These are phyloP conservation scores for Sebastes dallii DNA, from an alignment of 2,797 vertebrate species.

Conservation along the genomic window DNA sequence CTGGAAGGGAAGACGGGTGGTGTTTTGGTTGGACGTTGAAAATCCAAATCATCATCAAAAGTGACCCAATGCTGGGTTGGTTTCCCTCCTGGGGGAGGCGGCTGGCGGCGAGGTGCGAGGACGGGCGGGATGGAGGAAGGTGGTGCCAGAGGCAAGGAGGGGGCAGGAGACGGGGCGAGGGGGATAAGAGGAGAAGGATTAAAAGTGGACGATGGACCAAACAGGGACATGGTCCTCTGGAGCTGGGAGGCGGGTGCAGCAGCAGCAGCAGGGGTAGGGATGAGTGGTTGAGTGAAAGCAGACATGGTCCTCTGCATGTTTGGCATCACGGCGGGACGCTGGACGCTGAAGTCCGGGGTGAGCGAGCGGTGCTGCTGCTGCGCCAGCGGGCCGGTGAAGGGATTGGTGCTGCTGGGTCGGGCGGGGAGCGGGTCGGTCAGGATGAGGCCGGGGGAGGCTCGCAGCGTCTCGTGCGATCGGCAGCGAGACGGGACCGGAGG, in stretches of 20 bases:
- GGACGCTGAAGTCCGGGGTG: conserved; percentile 73
- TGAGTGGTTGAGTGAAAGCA: conserved; percentile 56
- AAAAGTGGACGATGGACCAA: conserved; percentile 38
- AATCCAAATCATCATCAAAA: conserved; percentile 87
- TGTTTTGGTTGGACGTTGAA: conserved; percentile 57
- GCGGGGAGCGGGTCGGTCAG: conserved; percentile 72
- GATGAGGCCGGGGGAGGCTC: conserved; percentile 82
- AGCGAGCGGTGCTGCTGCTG: conserved; percentile 76
- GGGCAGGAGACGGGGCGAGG: conserved; percentile 24
- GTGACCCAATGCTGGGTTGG: conserved; percentile 91
- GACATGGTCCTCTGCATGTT: conserved; percentile 70
- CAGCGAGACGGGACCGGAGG: conserved; percentile 83
- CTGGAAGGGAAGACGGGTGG: conserved; percentile 47
- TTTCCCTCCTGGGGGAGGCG: conserved; percentile 53
- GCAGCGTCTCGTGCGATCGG: conserved; percentile 84
- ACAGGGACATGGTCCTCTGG: conserved; percentile 60
- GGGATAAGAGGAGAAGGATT: conserved; percentile 42
- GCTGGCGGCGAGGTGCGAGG: conserved; percentile 37
- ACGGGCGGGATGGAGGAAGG: conserved; percentile 51
- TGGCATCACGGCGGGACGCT: conserved; percentile 42
- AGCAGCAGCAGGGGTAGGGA: conserved; percentile 41
- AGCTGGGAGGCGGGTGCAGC: conserved; percentile 42
- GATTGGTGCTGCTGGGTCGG: conserved; percentile 83
- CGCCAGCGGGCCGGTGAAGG: conserved; percentile 76
- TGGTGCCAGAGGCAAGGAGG: conserved; percentile 42